Base-by-base conservation (phyloP, 2,113 vertebrate genomes). In the Poicephalus gulielmi region DNA sequence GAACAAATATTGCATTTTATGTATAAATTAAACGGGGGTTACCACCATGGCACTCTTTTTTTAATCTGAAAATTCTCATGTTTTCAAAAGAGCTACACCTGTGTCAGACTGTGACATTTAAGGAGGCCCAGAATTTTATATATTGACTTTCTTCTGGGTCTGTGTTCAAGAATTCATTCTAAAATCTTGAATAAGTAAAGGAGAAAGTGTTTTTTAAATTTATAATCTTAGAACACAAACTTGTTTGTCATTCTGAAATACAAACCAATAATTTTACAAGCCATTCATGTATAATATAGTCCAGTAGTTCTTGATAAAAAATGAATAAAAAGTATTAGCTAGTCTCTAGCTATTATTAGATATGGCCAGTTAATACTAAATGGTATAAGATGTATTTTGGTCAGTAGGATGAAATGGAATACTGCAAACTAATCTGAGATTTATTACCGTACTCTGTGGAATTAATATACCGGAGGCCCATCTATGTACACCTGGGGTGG, bases 261-360 rank as follows among this genome's bases (percentile, higher is more conserved):
- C 17, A 80, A 94, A 73, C 9, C 25, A 71, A 57, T 59, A 8
- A 69, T 79, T 95, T 86, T 81, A 80, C 41, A 82, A 95, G 94
- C 83, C 88, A 97, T 93, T 94, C 94, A 91, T 88, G 83, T 94
- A 95, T 82, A 97, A 96, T 96, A 92, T 68, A 86, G 41, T 87
- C 20, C 71, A 92, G 35, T 87, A 71, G 43, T 80, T 83, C 44
- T 77, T 79, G 25, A 76, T 2, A 70, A 24, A 31, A 88, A 81
- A 71, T 15, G 44, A 55, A 66, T 74, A 83, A 37, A 57, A 71
- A 52, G 3, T 28, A 77, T 74, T 66, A 68, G 30, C 44, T 17
- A 90, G 25, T 86, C 33, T 91, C 19, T 53, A 68, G 19, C 37
- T 83, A 23, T 53, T 94, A 78, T 64, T 86, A 91, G 57, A 78